phyloP scores from a whole-genome alignment of 2,888 invertebrate species.

The Phyllotreta cruciferae region DNA sequence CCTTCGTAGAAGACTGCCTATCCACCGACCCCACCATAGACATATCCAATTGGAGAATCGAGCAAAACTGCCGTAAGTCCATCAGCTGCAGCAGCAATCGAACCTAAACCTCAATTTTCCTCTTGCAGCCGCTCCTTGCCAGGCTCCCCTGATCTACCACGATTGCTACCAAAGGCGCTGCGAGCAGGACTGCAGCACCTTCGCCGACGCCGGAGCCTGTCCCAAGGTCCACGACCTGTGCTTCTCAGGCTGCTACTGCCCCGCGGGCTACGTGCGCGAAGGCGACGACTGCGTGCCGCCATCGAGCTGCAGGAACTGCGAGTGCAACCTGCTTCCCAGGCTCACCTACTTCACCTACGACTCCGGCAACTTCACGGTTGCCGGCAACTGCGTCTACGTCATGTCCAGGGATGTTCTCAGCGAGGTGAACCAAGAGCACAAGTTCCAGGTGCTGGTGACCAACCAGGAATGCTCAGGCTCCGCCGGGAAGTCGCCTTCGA shows the following conservation, averaged over 20 bases:
- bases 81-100: background rate
- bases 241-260: slow-evolving; percentile 86
- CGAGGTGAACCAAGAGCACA: slow-evolving; percentile 62
- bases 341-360: slow-evolving; percentile 87
- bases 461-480: slow-evolving; percentile 71
- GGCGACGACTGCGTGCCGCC: slow-evolving; percentile 75
- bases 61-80: slow-evolving; percentile 72
- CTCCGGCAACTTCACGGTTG: slow-evolving; percentile 77
- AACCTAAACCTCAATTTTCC: too few species aligned
- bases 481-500: slow-evolving; percentile 57
- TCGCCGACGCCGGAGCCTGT: slow-evolving; percentile 67
- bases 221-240: slow-evolving; percentile 72
- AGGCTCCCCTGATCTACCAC: slow-evolving; percentile 77
- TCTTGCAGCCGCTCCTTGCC: slow-evolving; percentile 73
- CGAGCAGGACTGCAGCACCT: slow-evolving; percentile 76
- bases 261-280: slow-evolving; percentile 73
- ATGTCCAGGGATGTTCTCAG: slow-evolving; percentile 69
- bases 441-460: slow-evolving; percentile 70
- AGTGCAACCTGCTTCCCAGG: slow-evolving; percentile 75
- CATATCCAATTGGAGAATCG: slow-evolving; percentile 74
- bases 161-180: slow-evolving; percentile 83
- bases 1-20: slow-evolving; percentile 77
- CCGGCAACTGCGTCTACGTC: slow-evolving; percentile 86
- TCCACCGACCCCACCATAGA: slow-evolving; percentile 69
- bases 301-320: slow-evolving; percentile 78